Conservation (phyloP, 2,797 vertebrate species). For the Lagodon rhomboides region DNA sequence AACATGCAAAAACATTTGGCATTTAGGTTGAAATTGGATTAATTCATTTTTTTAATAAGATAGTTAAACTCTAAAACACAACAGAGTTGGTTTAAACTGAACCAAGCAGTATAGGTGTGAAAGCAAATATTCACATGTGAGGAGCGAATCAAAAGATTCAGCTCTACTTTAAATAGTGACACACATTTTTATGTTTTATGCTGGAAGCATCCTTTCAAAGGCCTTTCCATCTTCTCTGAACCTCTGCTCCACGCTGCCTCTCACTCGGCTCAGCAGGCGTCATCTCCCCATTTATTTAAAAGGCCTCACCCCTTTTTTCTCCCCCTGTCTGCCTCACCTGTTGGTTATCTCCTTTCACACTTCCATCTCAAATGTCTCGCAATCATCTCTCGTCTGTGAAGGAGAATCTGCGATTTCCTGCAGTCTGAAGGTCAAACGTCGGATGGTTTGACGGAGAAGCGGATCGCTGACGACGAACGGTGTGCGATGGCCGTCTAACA, state of each 20-base stretch:
- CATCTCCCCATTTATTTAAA: slow-evolving; percentile 17
- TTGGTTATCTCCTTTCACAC: slow-evolving; percentile 22
- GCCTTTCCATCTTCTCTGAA: neutral
- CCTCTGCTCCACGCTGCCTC: neutral
- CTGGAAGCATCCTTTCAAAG: neutral
- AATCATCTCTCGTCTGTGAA: slow-evolving; percentile 22
- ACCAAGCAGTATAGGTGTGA: too few relatives aligned
- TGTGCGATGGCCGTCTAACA: neutral
- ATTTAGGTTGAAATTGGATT: neutral
- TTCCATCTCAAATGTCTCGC: slow-evolving; percentile 9
- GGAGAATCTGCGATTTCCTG: slow-evolving; percentile 10
- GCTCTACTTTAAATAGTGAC: neutral
- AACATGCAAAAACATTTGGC: neutral
- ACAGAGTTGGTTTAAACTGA: neutral
- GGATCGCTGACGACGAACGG: slow-evolving; percentile 8
- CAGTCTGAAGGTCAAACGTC: slow-evolving; percentile 37
- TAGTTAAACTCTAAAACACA: neutral
- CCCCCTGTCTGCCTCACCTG: neutral
- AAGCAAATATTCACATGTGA: neutral
- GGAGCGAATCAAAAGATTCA: neutral
- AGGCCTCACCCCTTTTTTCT: neutral
- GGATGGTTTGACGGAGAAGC: slow-evolving; percentile 12
- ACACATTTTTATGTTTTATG: neutral
- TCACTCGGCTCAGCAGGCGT: neutral
- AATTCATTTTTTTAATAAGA: neutral